Base-by-base conservation (phyloP, 35 echinoderm and acorn worm species). In the Heliocidaris erythrogramma region DNA sequence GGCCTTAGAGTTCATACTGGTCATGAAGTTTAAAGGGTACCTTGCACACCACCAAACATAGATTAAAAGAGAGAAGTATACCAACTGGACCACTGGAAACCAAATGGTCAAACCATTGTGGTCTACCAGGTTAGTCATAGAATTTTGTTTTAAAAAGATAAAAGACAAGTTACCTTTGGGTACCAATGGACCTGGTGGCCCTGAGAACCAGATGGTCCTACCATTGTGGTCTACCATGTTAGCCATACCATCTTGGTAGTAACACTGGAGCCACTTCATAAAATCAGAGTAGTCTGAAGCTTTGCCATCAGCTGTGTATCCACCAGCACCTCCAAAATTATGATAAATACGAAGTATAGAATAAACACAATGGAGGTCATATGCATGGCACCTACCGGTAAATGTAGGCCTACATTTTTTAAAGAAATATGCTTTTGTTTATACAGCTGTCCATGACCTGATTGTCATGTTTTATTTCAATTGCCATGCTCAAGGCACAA, bases 171-270 rank as follows among this genome's bases (percentile, higher is more conserved):
- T 88, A 97, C 97, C 97, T 98, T 98, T 98, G 10, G 97, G 97
- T 13, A 95, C 71, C 96, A 98, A 96, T n/a, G 97, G 97, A 53
- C 97, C 97, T 60, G 96, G 91, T 71, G 97, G 95, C 30, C 97
- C 97, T 61, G 52, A 42, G 78, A 98, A 98, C 97, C 97, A 98
- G 49, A 98, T 97, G 30, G 97, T 98, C 92, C 97, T 95, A 2
- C 48, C 60, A 65, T 98, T 97, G 59, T 97, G 96, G 94, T 98
- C 97, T 35, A 97, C 94, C 50, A 98, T 88, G 48, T 97, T 97
- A 24, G 93, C 96, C 97, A 98, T 98, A 13, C 94, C 96, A 32
- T 94, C 91, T 59, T 98, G 95, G 59, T 97, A 98, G 94, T 98
- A 98, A 86, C 97, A 98, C 85, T 97, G 96, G 9, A 98, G 56